Evolutionary conservation across 64 coral and sea anemone species (phyloP).

Genomic region (Acropora tenuis): DNA sequence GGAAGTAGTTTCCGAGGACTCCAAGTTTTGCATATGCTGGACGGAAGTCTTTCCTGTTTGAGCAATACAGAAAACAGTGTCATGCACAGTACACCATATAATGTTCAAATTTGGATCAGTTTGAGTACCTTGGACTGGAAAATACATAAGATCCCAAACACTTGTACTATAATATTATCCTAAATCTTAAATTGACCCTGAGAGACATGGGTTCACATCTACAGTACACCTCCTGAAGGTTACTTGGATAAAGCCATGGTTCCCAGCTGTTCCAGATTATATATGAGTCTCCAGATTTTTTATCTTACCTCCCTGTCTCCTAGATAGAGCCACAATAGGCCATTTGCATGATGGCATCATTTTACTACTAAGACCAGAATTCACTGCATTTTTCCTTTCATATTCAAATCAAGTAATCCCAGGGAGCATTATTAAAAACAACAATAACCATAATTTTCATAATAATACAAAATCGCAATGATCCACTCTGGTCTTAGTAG

Average conservation of each 20-base stretch:
- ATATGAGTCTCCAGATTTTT: background rate
- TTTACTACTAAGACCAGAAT: background rate
- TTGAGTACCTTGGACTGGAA: no score
- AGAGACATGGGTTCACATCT: background rate
- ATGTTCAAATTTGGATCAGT: no score
- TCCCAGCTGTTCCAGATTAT: background rate
- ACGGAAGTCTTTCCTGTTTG: background rate
- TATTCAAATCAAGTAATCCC: conserved; percentile 9
- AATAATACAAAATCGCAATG: background rate
- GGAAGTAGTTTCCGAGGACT: background rate
- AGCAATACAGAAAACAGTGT: background rate
- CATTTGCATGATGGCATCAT: background rate
- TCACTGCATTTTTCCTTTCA: background rate
- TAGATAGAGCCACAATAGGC: background rate
- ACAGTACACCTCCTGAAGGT: background rate
- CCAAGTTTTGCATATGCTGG: background rate
- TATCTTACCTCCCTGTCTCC: background rate
- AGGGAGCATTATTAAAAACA: background rate
- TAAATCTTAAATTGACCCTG: background rate
- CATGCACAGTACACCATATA: background rate
- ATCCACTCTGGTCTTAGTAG: background rate
- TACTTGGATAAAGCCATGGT: background rate
- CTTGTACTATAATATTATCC: background rate
- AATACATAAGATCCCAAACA: background rate
- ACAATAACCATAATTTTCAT: conserved; percentile 18